Evolutionary conservation across 2,888 invertebrate genomes (phyloP).

Genomic region (Cantharis nigra): DNA sequence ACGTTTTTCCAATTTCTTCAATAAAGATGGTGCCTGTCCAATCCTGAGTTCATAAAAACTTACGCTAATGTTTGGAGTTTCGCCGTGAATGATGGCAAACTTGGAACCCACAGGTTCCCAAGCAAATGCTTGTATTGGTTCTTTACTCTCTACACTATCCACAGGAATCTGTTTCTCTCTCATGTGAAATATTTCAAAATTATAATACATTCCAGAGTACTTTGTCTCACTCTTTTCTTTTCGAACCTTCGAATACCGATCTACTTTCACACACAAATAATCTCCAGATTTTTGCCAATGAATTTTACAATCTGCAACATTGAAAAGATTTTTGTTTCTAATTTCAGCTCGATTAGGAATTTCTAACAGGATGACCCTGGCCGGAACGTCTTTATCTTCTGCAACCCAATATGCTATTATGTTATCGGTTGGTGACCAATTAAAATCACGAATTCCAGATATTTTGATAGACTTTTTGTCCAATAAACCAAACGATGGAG

Average conservation of each 20-base stretch:
- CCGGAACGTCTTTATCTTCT: constrained; percentile 95
- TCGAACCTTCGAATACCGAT: constrained; percentile 71
- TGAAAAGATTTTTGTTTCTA: constrained; percentile 94
- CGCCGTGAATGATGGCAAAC: constrained; percentile 96
- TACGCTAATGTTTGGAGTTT: constrained; percentile 80
- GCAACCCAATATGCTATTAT: constrained; percentile 98
- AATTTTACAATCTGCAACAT: constrained; percentile 96
- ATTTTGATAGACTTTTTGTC: constrained; percentile 95
- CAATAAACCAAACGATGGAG: constrained; percentile 90
- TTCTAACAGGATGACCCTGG: constrained; percentile 90
- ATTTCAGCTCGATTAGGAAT: constrained; percentile 88
- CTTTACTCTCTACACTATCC: constrained; percentile 95
- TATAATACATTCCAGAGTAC: constrained; percentile 96
- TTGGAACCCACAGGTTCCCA: constrained; percentile 98
- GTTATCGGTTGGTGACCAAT: constrained; percentile 98
- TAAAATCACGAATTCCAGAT: constrained; percentile 88
- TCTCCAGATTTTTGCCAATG: constrained; percentile 99
- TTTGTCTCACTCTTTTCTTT: constrained; percentile 93
- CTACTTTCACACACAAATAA: constrained; percentile 90
- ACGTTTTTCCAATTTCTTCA: constrained; percentile 88
- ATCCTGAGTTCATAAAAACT: constrained; percentile 92
- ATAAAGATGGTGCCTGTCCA: constrained; percentile 83
- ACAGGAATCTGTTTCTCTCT: constrained; percentile 97
- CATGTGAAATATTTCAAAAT: constrained; percentile 99
- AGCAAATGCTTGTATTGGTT: constrained; percentile 90